Evolutionary conservation across 2,888 invertebrate species (phyloP).

Genomic region (Steinernema scapterisci): DNA sequence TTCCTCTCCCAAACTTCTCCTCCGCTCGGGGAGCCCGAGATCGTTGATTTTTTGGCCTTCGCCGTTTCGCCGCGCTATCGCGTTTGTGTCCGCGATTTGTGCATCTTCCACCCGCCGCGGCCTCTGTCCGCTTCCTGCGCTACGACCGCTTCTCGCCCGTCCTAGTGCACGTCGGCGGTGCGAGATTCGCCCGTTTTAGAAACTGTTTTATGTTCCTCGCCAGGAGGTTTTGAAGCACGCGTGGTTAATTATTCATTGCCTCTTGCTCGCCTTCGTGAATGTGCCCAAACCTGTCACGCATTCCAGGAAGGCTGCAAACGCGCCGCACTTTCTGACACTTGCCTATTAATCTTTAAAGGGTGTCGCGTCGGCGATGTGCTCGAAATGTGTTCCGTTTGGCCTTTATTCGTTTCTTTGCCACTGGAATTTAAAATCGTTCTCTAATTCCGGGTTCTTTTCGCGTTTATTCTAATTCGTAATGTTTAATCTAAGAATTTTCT

Average conservation of each 20-base stretch:
- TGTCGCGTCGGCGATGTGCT: background rate
- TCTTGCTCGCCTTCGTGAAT: too few relatives aligned
- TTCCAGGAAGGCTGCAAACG: too few relatives aligned
- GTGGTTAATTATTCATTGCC: too few relatives aligned
- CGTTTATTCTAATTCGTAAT: too few relatives aligned
- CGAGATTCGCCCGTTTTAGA: background rate
- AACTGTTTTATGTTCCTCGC: background rate
- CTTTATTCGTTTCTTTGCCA: background rate
- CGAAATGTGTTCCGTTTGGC: background rate
- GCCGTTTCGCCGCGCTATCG: background rate
- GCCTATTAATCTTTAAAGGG: background rate
- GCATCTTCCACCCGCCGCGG: background rate
- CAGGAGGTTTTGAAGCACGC: background rate
- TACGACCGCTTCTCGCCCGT: background rate
- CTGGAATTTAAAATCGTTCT: too few relatives aligned
- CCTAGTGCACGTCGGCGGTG: background rate
- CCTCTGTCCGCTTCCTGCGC: background rate
- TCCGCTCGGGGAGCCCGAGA: background rate
- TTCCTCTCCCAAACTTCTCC: background rate
- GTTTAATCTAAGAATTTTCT: too few relatives aligned
- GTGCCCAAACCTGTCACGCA: too few relatives aligned
- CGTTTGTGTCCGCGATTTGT: slow-evolving; percentile 27
- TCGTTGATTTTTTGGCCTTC: slow-evolving; percentile 31
- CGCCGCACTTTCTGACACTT: too few relatives aligned
- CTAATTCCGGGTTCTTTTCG: too few relatives aligned